These are phyloP conservation scores for Dipus sagitta DNA, from an alignment of 2,797 vertebrate species.

Conservation along the genomic window DNA sequence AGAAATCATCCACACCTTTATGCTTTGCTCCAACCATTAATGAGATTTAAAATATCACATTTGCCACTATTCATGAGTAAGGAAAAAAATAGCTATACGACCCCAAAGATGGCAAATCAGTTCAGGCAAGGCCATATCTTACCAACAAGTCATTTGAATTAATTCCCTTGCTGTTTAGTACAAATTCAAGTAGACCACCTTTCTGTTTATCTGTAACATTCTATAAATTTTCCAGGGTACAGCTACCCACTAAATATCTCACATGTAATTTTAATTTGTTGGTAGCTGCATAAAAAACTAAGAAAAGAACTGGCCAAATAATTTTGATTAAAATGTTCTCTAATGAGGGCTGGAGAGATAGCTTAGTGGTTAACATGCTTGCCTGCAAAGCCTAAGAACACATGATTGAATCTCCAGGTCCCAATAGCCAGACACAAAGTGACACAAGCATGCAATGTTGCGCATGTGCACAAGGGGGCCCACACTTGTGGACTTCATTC, in stretches of 20 bases:
- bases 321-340: neutral
- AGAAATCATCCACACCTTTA: neutral
- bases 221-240: neutral
- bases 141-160: neutral
- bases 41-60: neutral
- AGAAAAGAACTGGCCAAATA: conserved; percentile 12
- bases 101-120: neutral
- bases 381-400: too few species aligned
- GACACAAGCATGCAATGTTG: too few species aligned
- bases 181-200: neutral
- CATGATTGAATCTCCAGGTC: too few species aligned
- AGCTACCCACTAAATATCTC: neutral
- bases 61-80: neutral
- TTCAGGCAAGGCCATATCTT: neutral
- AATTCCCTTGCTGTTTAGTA: neutral
- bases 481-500: too few species aligned
- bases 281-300: conserved; percentile 4
- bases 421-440: too few species aligned
- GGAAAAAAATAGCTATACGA: neutral
- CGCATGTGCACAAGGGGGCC: too few species aligned
- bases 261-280: conserved; percentile 23
- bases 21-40: neutral
- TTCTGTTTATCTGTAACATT: neutral
- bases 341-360: too few species aligned
- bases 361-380: too few species aligned